Base-by-base conservation (phyloP, 2,888 invertebrate species). In the Heliothis peltigera region DNA sequence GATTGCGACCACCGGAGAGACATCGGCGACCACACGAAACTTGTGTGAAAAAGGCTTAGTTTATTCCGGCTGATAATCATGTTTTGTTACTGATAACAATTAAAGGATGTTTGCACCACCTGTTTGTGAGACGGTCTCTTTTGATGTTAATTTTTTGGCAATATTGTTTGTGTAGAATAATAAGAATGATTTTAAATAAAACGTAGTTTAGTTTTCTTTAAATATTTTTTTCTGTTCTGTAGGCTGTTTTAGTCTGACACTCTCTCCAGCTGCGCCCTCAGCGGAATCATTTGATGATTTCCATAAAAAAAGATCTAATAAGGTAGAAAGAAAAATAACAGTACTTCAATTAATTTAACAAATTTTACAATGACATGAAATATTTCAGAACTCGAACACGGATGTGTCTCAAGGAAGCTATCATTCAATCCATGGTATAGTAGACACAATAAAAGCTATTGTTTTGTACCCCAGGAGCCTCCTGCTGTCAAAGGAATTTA, bases 1-100 rank as follows among this genome's bases (percentile, higher is more conserved):
- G 47, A 77, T 64, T 57, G 52, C 51, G 79, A 79, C 76, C 81
- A 66, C 81, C 81, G 76, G 79, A 79, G 76, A 64, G 76, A 72
- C 61, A 48, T 4, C 32, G 44, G 8, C 67, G 73, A 67, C 69
- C 79, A 70, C 76, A 79, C 73, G 62, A 2, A n/a, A 22, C 52
- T 17, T 64, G 55, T 76, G 55, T 81, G 42, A 66, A 61, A 25
- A 56, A 66, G 47, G 68, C 63, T 79, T 75, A 70, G 64, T 48
- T 42, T 54, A 65, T 81, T 72, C 81, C 79, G 63, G 59, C 6
- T 60, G 79, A 75, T 75, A 73, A 6, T 17, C 3, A 12, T 25
- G 65, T 80, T 66, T 57, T 46, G 54, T 54, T 64, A 64, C 21
- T 61, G 79, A 81, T 79, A 81, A 66, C 44, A 62, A 28, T 42